These are phyloP conservation scores for Darevskia mixta DNA, from an alignment of 2,797 vertebrate species.

Conservation along the genomic window DNA sequence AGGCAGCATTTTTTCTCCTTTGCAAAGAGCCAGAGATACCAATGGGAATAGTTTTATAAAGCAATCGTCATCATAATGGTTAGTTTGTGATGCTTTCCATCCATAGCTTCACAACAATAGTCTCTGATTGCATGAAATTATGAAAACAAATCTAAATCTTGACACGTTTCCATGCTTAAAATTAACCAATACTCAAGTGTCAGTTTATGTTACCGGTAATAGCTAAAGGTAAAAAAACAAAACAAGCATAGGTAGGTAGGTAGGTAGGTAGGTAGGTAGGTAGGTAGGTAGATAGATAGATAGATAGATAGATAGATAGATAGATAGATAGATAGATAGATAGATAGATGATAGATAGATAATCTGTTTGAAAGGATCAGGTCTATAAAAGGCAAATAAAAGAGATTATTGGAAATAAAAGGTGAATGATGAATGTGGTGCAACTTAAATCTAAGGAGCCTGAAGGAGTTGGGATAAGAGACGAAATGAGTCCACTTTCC, in stretches of 20 bases:
- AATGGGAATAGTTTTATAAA: conserved; percentile 8
- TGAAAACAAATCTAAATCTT: neutral
- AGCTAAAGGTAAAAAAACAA: neutral
- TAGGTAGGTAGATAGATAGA: too few species aligned
- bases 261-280: too few species aligned
- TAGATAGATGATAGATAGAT: neutral
- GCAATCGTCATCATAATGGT: neutral
- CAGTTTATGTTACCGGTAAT: neutral
- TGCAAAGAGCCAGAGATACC: neutral
- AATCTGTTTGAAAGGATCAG: neutral
- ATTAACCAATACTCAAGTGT: neutral
- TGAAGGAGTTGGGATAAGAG: neutral
- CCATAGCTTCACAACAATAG: conserved; percentile 18
- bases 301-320: neutral
- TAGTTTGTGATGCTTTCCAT: conserved; percentile 15
- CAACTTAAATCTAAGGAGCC: neutral
- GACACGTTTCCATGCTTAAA: neutral
- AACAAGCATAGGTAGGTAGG: neutral
- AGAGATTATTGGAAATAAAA: neutral
- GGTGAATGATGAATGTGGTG: neutral
- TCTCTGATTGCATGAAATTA: neutral
- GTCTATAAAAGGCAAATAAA: neutral
- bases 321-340: neutral
- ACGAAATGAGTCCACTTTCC: neutral
- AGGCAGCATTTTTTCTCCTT: neutral